phyloP scores from a whole-genome alignment of 2,797 vertebrate genomes.

The Okamejei kenojei region DNA sequence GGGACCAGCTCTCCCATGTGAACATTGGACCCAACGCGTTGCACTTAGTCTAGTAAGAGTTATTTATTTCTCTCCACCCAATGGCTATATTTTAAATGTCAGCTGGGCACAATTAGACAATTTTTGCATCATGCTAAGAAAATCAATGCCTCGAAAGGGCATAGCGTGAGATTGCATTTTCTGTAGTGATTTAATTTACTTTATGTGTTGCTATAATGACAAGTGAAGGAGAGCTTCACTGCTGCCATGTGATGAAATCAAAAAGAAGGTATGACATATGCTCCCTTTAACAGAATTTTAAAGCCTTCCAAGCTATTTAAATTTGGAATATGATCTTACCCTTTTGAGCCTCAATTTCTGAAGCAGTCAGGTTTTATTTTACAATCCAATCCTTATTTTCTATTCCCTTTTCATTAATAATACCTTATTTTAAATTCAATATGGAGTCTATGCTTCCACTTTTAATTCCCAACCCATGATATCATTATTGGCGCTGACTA shows the following conservation, averaged over 20 bases:
- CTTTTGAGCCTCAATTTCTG: background rate
- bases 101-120: background rate
- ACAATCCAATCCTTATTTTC: background rate
- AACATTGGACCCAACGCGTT: too few species aligned
- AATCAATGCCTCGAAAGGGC: background rate
- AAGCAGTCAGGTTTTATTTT: background rate
- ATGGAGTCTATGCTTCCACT: background rate
- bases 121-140: background rate
- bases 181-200: background rate
- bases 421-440: background rate
- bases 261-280: too few species aligned
- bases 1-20: too few species aligned
- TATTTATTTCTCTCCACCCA: background rate
- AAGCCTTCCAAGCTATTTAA: background rate
- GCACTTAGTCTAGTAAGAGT: too few species aligned
- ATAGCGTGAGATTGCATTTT: background rate
- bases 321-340: background rate
- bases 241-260: background rate
- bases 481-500: background rate
- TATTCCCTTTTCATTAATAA: background rate
- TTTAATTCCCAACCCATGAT: background rate
- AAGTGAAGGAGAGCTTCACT: background rate
- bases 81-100: background rate
- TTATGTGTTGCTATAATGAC: constrained; percentile 2
- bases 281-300: background rate